These are phyloP conservation scores for Meganola albula DNA, from an alignment of 2,888 invertebrate genomes.

Conservation along the genomic window DNA sequence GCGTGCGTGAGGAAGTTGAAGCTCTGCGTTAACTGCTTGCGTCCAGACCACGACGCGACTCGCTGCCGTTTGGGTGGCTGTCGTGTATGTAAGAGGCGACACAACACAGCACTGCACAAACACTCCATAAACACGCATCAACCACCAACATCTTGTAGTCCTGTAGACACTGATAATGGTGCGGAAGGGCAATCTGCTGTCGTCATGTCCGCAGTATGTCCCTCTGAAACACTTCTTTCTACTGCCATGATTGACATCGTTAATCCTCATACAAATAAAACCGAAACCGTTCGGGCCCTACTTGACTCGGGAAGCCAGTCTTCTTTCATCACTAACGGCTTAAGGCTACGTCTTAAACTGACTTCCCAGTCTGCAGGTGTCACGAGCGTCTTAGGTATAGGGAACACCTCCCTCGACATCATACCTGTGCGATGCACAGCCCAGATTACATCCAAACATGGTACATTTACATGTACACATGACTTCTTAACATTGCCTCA, in stretches of 20 bases:
- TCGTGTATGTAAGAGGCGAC: conserved; percentile 15
- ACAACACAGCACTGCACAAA: conserved; percentile 22
- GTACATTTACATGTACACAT: conserved; percentile 6
- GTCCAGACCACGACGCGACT: conserved; percentile 12
- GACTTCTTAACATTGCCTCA: conserved; percentile 19
- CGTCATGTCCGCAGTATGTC: not conserved
- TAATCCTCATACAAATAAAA: not conserved
- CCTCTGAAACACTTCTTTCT: conserved; percentile 1
- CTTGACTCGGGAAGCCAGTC: conserved; percentile 2
- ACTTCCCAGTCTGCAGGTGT: not conserved
- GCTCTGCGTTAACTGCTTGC: conserved; percentile 19
- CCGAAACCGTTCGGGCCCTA: not conserved
- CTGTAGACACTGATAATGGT: not conserved
- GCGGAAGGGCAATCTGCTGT: not conserved
- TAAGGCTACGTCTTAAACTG: conserved; percentile 3
- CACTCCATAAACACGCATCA: too few relatives aligned
- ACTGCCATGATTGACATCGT: not conserved
- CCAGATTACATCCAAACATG: conserved; percentile 10
- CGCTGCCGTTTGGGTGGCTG: conserved; percentile 23
- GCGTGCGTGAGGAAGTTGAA: conserved; percentile 12
- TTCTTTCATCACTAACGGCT: conserved; percentile 4
- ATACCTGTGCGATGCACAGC: conserved; percentile 8
- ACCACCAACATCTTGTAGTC: not conserved
- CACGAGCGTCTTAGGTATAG: conserved; percentile 11
- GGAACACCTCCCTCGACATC: conserved; percentile 3